Base-by-base conservation (phyloP, 1,140 invertebrate species). In the Solenopsis invicta region DNA sequence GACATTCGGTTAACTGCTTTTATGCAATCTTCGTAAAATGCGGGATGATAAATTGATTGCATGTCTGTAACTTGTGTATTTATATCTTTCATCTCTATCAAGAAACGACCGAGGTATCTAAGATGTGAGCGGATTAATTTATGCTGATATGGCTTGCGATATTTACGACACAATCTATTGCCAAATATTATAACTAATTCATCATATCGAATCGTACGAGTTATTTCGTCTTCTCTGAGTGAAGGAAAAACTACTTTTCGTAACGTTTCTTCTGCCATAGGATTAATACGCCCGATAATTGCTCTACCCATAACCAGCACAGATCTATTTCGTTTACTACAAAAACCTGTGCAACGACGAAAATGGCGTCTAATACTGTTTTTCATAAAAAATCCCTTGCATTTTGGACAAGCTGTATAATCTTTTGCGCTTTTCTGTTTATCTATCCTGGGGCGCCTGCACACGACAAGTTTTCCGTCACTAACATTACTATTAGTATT, bases 21-120 rank as follows among this genome's bases (percentile, higher is more conserved):
- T 10, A 69, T 69, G n/a, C 10, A 45, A 69, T 69, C 37, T 69
- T 69, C 66, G n/a, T 69, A 69, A 69, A 69, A 69, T 69, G 10
- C 9, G 13, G 37, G 34, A 21, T 69, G 37, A 69, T 45, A 69
- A 69, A 69, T 69, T 69, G 66, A 21, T n/a, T 21, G 9, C n/a
- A 69, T 21, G 4, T 69, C 66, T 24, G 37, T 45, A 69, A 45
- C n/a, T 69, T 21, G 37, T n/a, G 4, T 10, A 4, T 67, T 69
- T 45, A 69, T 0, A 1, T 45, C 10, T 69, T 10, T 45, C 10
- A 69, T 69, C 5, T 10, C 4, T 69, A 21, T 69, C 6, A 69
- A 45, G 4, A 69, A 69, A 24, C 37, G 37, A 69, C 66, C 37
- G 1, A 69, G 66, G 5, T 69, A 45, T 69, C 66, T 69, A 45